phyloP scores from a whole-genome alignment of 2,797 vertebrate genomes.

The Pangasius djambal region DNA sequence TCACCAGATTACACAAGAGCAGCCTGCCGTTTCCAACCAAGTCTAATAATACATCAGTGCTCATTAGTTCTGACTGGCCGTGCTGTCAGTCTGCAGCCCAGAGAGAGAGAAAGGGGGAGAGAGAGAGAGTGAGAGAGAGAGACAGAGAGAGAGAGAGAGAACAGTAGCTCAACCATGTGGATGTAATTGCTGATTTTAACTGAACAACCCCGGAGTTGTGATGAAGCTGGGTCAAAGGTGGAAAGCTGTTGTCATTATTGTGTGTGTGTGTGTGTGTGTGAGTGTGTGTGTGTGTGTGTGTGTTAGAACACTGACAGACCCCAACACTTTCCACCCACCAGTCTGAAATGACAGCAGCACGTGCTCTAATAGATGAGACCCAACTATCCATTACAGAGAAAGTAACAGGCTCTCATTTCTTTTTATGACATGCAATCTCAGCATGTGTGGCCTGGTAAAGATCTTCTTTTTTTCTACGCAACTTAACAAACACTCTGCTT shows the following conservation, averaged over 20 bases:
- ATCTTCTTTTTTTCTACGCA: not conserved
- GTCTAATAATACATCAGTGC: constrained; percentile 37
- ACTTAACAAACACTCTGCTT: not conserved
- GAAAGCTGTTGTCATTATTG: not conserved
- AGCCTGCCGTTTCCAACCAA: constrained; percentile 22
- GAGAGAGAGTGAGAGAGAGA: not conserved
- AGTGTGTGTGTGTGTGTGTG: not conserved
- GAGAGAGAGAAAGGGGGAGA: constrained; percentile 26
- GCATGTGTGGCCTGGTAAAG: too few relatives aligned
- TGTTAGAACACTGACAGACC: not conserved
- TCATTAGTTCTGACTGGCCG: constrained; percentile 22
- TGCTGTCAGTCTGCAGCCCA: constrained; percentile 18
- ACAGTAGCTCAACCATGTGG: not conserved
- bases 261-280: not conserved
- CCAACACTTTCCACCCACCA: not conserved
- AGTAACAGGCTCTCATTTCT: not conserved
- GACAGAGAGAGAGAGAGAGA: not conserved
- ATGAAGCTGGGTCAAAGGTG: not conserved
- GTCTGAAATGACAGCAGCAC: constrained; percentile 1
- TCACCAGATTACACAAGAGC: constrained; percentile 29
- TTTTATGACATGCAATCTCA: not conserved
- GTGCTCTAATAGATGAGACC: not conserved
- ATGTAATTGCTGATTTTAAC: constrained; percentile 5
- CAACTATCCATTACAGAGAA: not conserved
- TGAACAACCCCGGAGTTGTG: not conserved